Evolutionary conservation across 2,888 invertebrate species (phyloP).

Genomic region (Orthosia cruda): DNA sequence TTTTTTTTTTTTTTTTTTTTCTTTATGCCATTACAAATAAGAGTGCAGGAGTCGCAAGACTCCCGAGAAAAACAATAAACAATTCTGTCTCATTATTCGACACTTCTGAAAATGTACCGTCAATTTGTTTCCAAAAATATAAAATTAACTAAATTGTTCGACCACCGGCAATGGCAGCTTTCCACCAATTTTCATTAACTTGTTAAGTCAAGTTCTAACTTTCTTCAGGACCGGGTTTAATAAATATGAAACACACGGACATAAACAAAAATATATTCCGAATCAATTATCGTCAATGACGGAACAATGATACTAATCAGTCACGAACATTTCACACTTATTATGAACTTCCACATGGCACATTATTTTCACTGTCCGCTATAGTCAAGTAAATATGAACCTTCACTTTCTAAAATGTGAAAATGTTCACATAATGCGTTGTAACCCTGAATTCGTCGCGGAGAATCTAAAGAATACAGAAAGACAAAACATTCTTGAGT

Average conservation of each 20-base stretch:
- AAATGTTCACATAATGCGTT: conserved; percentile 77
- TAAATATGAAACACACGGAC: conserved; percentile 5
- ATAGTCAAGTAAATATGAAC: conserved; percentile 86
- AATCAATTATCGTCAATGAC: conserved; percentile 45
- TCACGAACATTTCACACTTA: conserved; percentile 79
- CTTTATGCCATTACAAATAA: too few relatives aligned
- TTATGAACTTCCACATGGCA: conserved; percentile 72
- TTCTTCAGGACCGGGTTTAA: background rate
- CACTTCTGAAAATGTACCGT: too few relatives aligned
- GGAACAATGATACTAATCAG: conserved; percentile 67
- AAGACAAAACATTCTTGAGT: conserved; percentile 66
- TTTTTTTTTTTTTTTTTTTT: too few relatives aligned
- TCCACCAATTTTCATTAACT: conserved; percentile 16
- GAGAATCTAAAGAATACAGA: conserved; percentile 68
- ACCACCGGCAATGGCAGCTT: conserved; percentile 17
- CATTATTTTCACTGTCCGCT: conserved; percentile 76
- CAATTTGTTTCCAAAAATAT: background rate
- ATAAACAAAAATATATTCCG: conserved; percentile 27
- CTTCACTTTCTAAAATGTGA: conserved; percentile 91
- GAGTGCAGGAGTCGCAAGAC: background rate
- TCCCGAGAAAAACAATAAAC: background rate
- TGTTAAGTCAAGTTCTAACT: background rate
- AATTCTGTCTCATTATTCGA: background rate
- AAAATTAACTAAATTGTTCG: too few relatives aligned
- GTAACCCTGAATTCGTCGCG: conserved; percentile 80